Conservation (phyloP, 2,797 vertebrate genomes). For the Anguilla marmorata region DNA sequence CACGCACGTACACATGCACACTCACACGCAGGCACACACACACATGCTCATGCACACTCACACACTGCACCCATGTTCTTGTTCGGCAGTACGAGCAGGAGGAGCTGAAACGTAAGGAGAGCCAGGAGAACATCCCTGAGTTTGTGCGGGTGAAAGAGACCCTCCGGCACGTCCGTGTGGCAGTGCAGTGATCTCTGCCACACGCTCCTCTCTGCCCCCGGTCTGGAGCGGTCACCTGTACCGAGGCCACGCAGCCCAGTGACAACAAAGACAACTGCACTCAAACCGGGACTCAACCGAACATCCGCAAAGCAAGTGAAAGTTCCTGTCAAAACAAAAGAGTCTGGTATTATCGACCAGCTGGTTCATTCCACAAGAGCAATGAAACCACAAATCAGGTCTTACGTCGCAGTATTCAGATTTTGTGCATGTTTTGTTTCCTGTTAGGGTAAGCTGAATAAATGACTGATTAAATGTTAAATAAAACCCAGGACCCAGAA, state of each 20-base stretch:
- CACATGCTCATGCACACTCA: background rate
- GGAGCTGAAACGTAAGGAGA: constrained; percentile 65
- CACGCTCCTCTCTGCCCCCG: background rate
- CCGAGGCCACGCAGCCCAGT: background rate
- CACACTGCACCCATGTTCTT: background rate
- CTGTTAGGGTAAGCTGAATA: background rate
- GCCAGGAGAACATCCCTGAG: constrained; percentile 70
- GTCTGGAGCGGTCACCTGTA: background rate
- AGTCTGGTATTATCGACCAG: background rate
- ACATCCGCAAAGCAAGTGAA: no score
- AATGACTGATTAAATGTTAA: background rate
- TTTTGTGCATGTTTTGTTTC: background rate
- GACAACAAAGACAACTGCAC: background rate
- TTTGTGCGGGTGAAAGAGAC: constrained; percentile 75
- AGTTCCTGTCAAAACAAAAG: background rate
- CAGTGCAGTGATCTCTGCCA: constrained; percentile 54
- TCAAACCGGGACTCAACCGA: background rate
- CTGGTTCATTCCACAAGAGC: background rate
- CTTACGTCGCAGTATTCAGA: background rate
- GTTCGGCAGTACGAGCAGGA: constrained; percentile 69
- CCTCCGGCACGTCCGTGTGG: constrained; percentile 66
- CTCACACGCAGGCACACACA: background rate
- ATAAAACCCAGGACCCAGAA: background rate
- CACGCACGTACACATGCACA: background rate
- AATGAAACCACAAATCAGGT: background rate